Evolutionary conservation across 2,888 invertebrate species (phyloP).

Genomic region (Himalopsyche kuldschensis): DNA sequence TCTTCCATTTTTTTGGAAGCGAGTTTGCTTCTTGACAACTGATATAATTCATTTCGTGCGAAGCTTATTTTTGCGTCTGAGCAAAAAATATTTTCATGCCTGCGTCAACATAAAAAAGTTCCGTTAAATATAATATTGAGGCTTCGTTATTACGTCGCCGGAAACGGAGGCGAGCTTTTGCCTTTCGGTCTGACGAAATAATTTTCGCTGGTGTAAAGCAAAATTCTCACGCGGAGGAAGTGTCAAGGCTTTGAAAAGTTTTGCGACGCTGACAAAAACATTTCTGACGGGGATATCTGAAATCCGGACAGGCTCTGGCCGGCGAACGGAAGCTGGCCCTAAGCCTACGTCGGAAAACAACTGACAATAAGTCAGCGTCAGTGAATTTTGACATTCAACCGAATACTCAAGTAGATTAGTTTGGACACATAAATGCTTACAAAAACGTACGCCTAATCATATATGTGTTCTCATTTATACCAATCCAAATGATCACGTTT

Average conservation of each 20-base stretch:
- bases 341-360: conserved; percentile 13
- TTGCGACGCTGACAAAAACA: conserved; percentile 21
- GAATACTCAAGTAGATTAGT: background rate
- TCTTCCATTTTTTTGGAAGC: no score
- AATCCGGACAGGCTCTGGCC: conserved; percentile 2
- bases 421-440: background rate
- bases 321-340: background rate
- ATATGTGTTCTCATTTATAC: no score
- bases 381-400: background rate
- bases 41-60: no score
- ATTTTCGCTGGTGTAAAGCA: background rate
- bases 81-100: background rate
- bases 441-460: no score
- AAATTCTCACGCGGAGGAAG: conserved; percentile 18
- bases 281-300: conserved; percentile 17
- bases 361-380: conserved; percentile 5
- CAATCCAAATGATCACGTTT: no score
- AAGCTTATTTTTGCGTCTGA: no score
- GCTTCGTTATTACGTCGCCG: background rate
- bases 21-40: no score
- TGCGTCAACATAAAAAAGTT: background rate
- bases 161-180: background rate
- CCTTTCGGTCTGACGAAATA: background rate
- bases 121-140: background rate
- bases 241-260: conserved; percentile 21